Evolutionary conservation across 2,113 vertebrate genomes (phyloP).

Genomic region (Megaceryle torquata): DNA sequence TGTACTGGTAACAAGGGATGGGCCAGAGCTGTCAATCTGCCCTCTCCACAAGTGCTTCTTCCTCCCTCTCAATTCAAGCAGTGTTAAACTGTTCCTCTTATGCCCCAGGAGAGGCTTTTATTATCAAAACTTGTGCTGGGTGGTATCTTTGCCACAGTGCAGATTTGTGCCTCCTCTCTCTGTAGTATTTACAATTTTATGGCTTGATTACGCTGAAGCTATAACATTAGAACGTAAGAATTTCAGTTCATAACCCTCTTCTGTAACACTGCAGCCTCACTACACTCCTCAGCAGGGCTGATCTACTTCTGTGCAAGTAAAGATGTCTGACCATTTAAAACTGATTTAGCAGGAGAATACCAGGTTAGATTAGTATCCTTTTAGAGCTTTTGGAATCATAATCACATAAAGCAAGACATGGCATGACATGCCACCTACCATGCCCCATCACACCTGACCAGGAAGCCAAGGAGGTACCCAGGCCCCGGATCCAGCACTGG

Average conservation of each 20-base stretch:
- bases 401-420: not conserved
- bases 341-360: not conserved
- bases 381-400: not conserved
- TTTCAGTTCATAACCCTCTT: not conserved
- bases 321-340: not conserved
- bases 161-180: not conserved
- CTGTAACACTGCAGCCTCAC: not conserved
- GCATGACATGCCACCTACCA: not conserved
- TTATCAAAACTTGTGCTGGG: not conserved
- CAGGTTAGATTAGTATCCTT: not conserved
- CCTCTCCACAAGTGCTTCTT: not conserved
- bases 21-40: not conserved
- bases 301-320: not conserved
- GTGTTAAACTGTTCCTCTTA: not conserved
- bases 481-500: not conserved
- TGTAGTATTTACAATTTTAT: not conserved
- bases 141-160: not conserved
- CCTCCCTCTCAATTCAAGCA: not conserved
- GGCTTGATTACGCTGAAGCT: not conserved
- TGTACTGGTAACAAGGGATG: not conserved
- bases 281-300: not conserved
- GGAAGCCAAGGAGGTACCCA: not conserved
- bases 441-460: not conserved
- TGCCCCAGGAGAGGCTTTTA: accelerated
- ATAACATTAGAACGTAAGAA: not conserved